phyloP scores from a whole-genome alignment of 1,140 invertebrate species.

The Grapholita molesta region DNA sequence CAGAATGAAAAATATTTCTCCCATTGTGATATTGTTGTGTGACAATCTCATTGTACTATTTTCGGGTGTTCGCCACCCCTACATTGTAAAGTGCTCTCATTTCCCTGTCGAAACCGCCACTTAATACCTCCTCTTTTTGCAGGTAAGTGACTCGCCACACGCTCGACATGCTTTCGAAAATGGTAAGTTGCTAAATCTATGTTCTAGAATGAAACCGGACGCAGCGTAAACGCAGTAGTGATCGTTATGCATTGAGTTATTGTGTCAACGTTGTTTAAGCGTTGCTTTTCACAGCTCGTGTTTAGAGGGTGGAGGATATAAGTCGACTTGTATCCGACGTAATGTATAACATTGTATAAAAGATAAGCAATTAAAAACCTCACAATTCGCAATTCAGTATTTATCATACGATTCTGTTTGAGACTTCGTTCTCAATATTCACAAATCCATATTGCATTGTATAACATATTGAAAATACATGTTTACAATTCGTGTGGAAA shows the following conservation, averaged over 20 bases:
- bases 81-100: slow-evolving; percentile 13
- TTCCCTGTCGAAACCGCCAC: background rate
- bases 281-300: too few species aligned
- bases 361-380: too few species aligned
- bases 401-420: background rate
- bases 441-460: background rate
- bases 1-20: background rate
- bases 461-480: background rate
- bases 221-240: background rate
- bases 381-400: background rate
- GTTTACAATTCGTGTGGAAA: background rate
- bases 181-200: slow-evolving; percentile 1
- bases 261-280: too few species aligned
- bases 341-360: too few species aligned
- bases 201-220: background rate
- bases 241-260: too few species aligned
- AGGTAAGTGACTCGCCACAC: slow-evolving; percentile 44
- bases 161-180: slow-evolving; percentile 14
- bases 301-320: too few species aligned
- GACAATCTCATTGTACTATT: background rate
- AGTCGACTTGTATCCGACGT: too few species aligned
- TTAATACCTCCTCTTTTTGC: slow-evolving; percentile 33
- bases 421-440: background rate
- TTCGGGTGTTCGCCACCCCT: background rate
- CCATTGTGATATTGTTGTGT: background rate